Evolutionary conservation across 2,888 invertebrate species (phyloP), one percentile per base, ranked within the genome.

Genomic region (Strigamia maritima): DNA sequence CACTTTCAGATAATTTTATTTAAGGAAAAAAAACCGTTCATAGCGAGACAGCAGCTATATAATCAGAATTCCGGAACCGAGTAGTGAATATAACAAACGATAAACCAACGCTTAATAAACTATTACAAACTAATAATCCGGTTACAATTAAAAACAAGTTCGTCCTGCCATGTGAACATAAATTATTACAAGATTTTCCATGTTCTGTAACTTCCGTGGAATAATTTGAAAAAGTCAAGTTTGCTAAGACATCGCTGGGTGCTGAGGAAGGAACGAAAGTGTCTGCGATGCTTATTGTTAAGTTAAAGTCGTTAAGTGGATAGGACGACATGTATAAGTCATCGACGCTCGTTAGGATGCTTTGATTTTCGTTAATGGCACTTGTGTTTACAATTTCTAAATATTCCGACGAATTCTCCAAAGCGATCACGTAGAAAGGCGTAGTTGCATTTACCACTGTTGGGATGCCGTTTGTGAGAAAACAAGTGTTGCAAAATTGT

Each of bases 51-150:
- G 70, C 70, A 28, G 70, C 14, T 28, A 70, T 14, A 26, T 70
- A 70, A n/a, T 70, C 70, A 24, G 70, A 12, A 28, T 70, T 70
- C 14, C 70, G 6, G 70, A 70, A 70, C 10, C 70, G 70, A 70
- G n/a, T 28, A n/a, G 24, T 70, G n/a, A 70, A 70, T 28, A 70
- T 70, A 70, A 70, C 70, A 26, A 26, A 70, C 12, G 70, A 70
- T 28, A 70, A 70, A 28, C 70, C 70, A 70, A 70, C 12, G 16
- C 70, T 70, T 28, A 70, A 28, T 28, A 70, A 12, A 28, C 70
- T 16, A 28, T 28, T 70, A 70, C 70, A 70, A 28, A 70, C 10
- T n/a, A 70, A 28, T 28, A 70, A 70, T 2, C 26, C 28, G 24
- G 28, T 70, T 70, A 70, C 26, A 16, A 70, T n/a, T 28, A 70